Evolutionary conservation across 2,797 vertebrate species (phyloP), one percentile per base, ranked within the genome.

Genomic region (Apogon hyalosoma): DNA sequence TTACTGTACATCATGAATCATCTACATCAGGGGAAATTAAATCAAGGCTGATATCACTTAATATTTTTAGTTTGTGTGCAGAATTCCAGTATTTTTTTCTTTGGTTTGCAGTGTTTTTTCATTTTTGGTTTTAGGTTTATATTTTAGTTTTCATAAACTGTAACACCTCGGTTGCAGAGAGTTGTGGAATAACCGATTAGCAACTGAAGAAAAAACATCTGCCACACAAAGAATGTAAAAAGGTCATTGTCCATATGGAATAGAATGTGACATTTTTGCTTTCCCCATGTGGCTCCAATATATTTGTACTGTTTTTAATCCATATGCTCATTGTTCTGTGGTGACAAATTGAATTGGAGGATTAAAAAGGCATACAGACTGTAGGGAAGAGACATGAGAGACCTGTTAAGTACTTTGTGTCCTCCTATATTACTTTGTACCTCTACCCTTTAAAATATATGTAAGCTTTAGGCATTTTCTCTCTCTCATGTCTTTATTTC

Each of bases 381-480:
- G 19, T 67, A 50, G 47, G 13, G 31, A 68, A 62, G 54, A 71
- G 70, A 83, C 67, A 73, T 52, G 60, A 50, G 53, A 43, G 51
- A 71, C 19, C 24, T 51, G 24, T 82, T 75, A 71, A 81, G 77
- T 66, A 59, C 40, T 48, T 55, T 61, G 38, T 77, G 38, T 77
- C 62, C 18, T 19, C n/a, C 46, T 43, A 11, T 73, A 58, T 63
- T 24, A 62, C n/a, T 53, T 53, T 24, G 59, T 63, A 75, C 53
- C 18, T 48, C 28, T 8, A 38, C 48, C 8, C 43, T 54, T 77
- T 55, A 28, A 43, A 36, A 8, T 2, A 11, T 52, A 62, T 53
- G 64, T 21, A 19, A 46, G 38, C 15, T 42, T 61, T 1, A 16
- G 11, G 62, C 7, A 15, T 45, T 63, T 54, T 65, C 24, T 50